A percentile compares a stretch with the other conserved stretches of the same genome.
phyloP scores from a whole-genome alignment of 2,113 vertebrate genomes.

The Lichenostomus cassidix region DNA sequence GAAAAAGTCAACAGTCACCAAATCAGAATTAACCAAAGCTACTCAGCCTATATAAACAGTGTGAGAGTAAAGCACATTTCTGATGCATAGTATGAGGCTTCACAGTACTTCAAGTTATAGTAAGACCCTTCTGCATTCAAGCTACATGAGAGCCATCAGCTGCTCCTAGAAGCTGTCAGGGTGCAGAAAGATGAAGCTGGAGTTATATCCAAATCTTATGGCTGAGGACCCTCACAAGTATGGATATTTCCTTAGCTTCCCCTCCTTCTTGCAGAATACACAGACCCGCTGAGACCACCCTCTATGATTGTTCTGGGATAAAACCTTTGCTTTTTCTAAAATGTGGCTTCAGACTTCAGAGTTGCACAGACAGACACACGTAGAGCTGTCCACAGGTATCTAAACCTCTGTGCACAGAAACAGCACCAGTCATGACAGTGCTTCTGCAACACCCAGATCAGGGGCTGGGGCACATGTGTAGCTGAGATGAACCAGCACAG shows the following conservation, averaged over 20 bases:
- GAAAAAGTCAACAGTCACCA: not conserved
- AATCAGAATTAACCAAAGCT: not conserved
- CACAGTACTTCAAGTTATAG: not conserved
- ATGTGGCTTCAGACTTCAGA: not conserved
- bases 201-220: not conserved
- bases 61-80: not conserved
- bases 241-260: not conserved
- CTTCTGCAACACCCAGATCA: not conserved
- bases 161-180: not conserved
- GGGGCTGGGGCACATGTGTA: not conserved
- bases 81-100: not conserved
- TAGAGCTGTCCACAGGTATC: not conserved
- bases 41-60: not conserved
- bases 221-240: not conserved
- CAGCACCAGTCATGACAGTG: not conserved
- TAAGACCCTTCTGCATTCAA: not conserved
- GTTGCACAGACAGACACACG: rapidly evolving
- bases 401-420: not conserved
- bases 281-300: not conserved
- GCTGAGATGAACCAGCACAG: not conserved
- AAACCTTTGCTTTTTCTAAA: not conserved
- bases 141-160: not conserved
- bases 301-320: not conserved
- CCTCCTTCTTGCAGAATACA: not conserved
- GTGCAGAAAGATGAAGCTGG: not conserved